Conservation (phyloP, 2,797 vertebrate genomes). For the Morelia viridis region DNA sequence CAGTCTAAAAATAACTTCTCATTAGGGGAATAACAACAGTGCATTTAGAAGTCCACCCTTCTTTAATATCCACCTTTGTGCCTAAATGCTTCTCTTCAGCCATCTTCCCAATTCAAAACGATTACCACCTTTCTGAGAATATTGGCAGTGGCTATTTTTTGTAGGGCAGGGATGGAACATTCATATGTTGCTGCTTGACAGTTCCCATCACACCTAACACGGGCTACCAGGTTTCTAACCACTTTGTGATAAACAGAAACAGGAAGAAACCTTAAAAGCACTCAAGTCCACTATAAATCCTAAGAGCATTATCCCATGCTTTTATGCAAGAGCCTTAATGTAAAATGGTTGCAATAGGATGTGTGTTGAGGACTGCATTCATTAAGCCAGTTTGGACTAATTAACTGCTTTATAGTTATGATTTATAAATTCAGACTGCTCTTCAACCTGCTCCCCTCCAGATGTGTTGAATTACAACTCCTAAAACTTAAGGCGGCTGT, state of each 20-base stretch:
- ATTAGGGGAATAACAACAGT: neutral
- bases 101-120: neutral
- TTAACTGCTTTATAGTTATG: neutral
- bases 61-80: neutral
- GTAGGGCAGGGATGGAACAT: neutral
- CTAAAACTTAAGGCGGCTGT: neutral
- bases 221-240: neutral
- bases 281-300: neutral
- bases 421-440: neutral
- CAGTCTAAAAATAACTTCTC: neutral
- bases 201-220: neutral
- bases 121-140: neutral
- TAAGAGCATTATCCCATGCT: neutral
- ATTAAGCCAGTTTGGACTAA: neutral
- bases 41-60: neutral
- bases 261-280: neutral
- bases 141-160: neutral
- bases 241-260: neutral
- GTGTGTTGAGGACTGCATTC: neutral
- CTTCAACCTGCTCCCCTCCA: neutral
- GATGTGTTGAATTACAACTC: neutral
- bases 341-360: neutral
- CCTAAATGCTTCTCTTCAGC: neutral
- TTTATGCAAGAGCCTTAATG: neutral
- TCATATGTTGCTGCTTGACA: neutral